Conservation (phyloP, 2,113 vertebrate species). For the Anoplopoma fimbria region DNA sequence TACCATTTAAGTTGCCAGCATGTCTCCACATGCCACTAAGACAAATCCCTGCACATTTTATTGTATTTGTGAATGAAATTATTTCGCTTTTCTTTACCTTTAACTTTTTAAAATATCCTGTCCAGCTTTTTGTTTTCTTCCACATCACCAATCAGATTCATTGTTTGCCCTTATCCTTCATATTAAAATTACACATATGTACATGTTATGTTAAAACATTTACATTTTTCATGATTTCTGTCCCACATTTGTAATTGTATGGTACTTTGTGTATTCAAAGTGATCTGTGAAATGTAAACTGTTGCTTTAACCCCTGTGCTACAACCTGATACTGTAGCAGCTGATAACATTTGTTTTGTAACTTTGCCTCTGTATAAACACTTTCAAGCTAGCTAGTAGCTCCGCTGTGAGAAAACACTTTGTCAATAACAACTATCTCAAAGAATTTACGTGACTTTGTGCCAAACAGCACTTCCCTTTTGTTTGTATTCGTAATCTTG, state of each 20-base stretch:
- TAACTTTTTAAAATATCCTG: neutral
- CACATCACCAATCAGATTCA: neutral
- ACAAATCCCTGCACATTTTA: neutral
- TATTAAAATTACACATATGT: neutral
- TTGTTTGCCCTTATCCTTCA: neutral
- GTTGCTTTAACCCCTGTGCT: neutral
- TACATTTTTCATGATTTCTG: neutral
- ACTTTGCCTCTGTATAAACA: no score
- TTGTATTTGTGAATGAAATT: neutral
- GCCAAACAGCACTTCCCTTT: neutral
- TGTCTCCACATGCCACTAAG: neutral
- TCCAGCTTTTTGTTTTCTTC: neutral
- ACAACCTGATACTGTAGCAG: neutral
- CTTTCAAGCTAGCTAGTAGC: neutral
- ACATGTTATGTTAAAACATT: neutral
- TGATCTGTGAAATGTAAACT: neutral
- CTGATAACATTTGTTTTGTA: neutral
- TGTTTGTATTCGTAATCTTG: neutral
- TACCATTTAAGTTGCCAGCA: constrained; percentile 7
- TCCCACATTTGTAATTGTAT: neutral
- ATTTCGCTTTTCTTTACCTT: neutral
- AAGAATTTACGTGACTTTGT: neutral
- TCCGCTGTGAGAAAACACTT: neutral
- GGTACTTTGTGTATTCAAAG: neutral
- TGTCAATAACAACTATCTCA: neutral